Percentiles rank a stretch among this genome's conserved stretches.
Conservation (phyloP, 1,140 invertebrate genomes). For the Diachasmimorpha longicaudata region DNA sequence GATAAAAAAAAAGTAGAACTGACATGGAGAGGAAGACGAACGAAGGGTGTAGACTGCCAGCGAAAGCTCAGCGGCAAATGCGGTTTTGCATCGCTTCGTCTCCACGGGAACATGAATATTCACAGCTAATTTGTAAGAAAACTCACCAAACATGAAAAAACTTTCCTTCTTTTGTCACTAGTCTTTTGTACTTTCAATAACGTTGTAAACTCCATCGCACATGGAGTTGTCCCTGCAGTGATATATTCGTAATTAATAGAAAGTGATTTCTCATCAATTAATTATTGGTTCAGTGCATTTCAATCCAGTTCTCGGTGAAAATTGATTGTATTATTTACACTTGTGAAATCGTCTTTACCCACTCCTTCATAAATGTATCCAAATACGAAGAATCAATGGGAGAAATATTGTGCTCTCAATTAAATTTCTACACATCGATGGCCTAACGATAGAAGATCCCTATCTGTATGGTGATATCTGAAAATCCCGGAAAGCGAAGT, state of each 20-base stretch:
- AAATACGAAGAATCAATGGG: neutral
- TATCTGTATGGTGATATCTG: neutral
- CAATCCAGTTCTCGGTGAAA: no score
- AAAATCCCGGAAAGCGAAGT: neutral
- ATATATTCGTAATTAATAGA: neutral
- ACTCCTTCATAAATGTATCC: slow-evolving; percentile 15
- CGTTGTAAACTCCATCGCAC: slow-evolving; percentile 11
- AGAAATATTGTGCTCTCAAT: slow-evolving; percentile 27
- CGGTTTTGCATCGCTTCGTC: neutral
- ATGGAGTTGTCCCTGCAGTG: neutral
- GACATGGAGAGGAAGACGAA: neutral
- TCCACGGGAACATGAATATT: slow-evolving; percentile 51
- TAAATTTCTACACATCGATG: slow-evolving; percentile 23
- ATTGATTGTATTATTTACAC: no score
- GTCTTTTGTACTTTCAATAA: neutral
- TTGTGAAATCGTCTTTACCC: no score
- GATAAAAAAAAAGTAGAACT: neutral
- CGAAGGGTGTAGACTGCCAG: neutral
- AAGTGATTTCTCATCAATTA: neutral
- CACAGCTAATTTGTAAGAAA: slow-evolving; percentile 60
- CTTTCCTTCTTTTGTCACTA: neutral
- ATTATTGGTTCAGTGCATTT: no score
- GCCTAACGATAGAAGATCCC: neutral
- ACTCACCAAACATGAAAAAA: slow-evolving; percentile 48
- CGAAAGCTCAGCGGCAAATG: neutral